Evolutionary conservation across 2,888 invertebrate genomes (phyloP), one percentile per base, ranked within the genome.

Genomic region (Phrixothrix hirtus): DNA sequence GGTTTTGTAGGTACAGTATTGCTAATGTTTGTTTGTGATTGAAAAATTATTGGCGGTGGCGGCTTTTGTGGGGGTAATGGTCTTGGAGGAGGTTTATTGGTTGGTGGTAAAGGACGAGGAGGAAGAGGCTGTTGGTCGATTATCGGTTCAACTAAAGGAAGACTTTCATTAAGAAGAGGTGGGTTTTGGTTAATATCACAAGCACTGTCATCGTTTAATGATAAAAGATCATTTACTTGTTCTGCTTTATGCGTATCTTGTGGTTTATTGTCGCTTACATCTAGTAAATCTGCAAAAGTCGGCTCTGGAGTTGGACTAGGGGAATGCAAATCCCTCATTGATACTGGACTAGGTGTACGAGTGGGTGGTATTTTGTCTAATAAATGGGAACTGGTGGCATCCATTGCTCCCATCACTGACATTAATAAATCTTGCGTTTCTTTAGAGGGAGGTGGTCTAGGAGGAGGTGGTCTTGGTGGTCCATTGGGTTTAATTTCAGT

Each of bases 351-450:
- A 0, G 93, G 93, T 1, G 91, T 90, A 59, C 92, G 83, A 0
- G 92, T 92, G 2, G 87, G 89, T 41, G 92, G 89, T 54, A 92
- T 83, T 52, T 92, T 85, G 62, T 92, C 90, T 46, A 93, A 75
- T 42, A 94, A 77, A 68, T 91, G 88, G 2, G 89, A 87, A 63
- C 92, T 92, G 0, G 92, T 89, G 38, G 90, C 89, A 68, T 94
- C 92, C 85, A 93, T 85, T 46, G 90, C 91, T 1, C 90, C 92
- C 26, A 93, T 92, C 1, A 93, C 92, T 21, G 89, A 89, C 60
- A 88, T 81, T 36, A 93, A 86, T 13, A 94, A 78, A 68, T 92
- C 90, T 77, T 92, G 90, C 0, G 93, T 93, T 73, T 90, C 89
- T 57, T 86, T 83, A 0, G 88, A 85, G 13, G 88, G 82, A 2